Evolutionary conservation across 64 coral and sea anemone genomes (phyloP).

Genomic region (Montipora capricornis): DNA sequence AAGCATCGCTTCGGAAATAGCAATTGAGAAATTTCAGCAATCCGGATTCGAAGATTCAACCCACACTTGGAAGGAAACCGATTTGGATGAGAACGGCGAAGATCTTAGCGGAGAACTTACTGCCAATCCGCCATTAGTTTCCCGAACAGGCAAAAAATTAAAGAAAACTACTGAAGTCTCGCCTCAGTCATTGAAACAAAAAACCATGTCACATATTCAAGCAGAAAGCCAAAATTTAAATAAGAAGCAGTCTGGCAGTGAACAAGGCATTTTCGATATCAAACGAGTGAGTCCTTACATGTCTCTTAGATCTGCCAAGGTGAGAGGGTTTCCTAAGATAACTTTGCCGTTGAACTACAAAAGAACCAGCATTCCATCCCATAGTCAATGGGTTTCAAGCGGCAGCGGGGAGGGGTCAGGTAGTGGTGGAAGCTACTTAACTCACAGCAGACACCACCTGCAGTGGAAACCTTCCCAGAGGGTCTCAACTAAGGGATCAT

Average conservation of each 20-base stretch:
- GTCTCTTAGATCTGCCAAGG: not conserved
- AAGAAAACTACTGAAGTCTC: not conserved
- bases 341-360: not conserved
- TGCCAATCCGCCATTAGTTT: not conserved
- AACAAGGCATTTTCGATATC: not conserved
- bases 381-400: not conserved
- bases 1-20: not conserved
- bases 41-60: not conserved
- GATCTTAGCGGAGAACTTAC: not conserved
- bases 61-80: not conserved
- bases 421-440: not conserved
- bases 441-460: not conserved
- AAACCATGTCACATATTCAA: no score
- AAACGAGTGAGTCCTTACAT: not conserved
- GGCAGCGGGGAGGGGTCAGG: conserved; percentile 6
- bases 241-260: not conserved
- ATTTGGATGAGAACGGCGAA: not conserved
- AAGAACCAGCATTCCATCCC: conserved; percentile 4
- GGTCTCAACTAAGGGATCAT: not conserved
- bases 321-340: not conserved
- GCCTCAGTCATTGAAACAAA: no score
- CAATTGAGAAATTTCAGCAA: not conserved
- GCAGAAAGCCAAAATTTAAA: no score
- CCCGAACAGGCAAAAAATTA: not conserved
- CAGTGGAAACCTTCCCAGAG: not conserved